phyloP scores from a whole-genome alignment of 64 coral and sea anemone genomes.

The Hydrozoanthus tunicans region DNA sequence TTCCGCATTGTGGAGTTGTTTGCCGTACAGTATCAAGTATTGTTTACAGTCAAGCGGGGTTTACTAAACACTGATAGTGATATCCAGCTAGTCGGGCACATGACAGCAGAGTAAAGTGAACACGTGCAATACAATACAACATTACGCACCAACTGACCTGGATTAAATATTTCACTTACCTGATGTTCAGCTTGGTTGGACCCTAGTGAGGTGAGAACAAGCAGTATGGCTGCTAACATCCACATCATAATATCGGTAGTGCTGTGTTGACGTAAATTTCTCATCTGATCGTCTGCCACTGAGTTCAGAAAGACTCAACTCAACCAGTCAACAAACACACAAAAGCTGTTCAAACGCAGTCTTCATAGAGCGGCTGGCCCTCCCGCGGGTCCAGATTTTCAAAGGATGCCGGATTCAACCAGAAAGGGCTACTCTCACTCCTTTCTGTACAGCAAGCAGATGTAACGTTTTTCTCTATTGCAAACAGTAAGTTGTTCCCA shows the following conservation, averaged over 20 bases:
- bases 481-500: neutral
- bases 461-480: neutral
- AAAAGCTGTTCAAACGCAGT: neutral
- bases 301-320: neutral
- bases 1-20: neutral
- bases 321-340: neutral
- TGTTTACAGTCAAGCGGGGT: neutral
- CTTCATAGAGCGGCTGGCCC: neutral
- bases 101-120: neutral
- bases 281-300: neutral
- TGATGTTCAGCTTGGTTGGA: neutral
- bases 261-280: neutral
- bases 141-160: neutral
- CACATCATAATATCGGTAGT: neutral
- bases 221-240: neutral
- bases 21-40: neutral
- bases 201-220: neutral
- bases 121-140: slow-evolving; percentile 17
- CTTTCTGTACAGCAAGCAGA: neutral
- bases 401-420: neutral
- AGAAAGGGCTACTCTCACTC: neutral
- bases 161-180: slow-evolving; percentile 4
- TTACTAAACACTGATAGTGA: neutral
- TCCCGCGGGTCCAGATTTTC: neutral
- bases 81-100: neutral